Evolutionary conservation across 1,140 invertebrate species (phyloP).

Genomic region (Araneus ventricosus): DNA sequence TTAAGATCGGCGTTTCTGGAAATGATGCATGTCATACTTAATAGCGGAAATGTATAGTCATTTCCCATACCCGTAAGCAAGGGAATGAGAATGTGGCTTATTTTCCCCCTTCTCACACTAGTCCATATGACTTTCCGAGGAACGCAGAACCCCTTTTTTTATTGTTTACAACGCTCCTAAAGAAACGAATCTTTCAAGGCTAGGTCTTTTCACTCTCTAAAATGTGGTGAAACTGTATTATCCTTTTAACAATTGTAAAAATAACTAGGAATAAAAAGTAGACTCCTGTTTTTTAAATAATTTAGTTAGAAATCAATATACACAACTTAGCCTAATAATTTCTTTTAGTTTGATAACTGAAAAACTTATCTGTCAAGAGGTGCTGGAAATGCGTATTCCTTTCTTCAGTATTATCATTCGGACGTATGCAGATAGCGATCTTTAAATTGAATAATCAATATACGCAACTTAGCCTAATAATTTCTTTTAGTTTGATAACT

Average conservation of each 20-base stretch:
- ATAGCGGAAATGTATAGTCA: constrained; percentile 39
- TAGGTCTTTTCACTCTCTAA: not conserved
- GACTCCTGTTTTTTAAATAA: not conserved
- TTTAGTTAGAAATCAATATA: no score
- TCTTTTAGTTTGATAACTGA: no score
- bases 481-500: no score
- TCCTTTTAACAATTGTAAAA: not conserved
- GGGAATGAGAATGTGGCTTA: not conserved
- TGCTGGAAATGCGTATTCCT: no score
- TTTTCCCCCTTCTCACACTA: not conserved
- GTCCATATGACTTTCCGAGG: not conserved
- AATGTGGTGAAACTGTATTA: not conserved
- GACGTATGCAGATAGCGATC: no score
- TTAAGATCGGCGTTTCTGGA: not conserved
- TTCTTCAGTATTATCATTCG: no score
- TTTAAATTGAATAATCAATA: no score
- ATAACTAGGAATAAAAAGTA: not conserved
- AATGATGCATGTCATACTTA: constrained; percentile 23
- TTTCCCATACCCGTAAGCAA: constrained; percentile 29
- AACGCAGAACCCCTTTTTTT: not conserved
- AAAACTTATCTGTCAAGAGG: no score
- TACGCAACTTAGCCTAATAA: no score
- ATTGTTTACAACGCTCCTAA: not conserved
- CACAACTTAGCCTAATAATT: no score
- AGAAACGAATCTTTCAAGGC: not conserved